Evolutionary conservation across 2,797 vertebrate genomes (phyloP), one percentile per base, ranked within the genome.

Genomic region (Rachycentron canadum): DNA sequence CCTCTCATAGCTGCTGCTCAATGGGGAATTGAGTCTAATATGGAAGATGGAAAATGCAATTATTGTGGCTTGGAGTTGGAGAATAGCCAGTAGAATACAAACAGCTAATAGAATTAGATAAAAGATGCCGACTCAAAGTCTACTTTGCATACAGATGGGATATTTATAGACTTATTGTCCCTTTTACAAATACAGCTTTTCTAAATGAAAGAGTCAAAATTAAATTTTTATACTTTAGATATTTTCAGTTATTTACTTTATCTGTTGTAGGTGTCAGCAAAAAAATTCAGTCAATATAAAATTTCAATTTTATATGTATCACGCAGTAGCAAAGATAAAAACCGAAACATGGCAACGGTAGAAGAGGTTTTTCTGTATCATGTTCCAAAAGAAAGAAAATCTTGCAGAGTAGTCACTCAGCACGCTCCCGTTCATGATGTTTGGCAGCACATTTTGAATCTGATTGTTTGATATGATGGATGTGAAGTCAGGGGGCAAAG

Each of bases 1-100:
- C 76, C 83, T 73, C 47, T 70, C 32, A 63, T 34, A 74, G 55
- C 68, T 52, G 58, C 43, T 34, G 49, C 65, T 82, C 79, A 47
- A 43, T 25, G 6, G 73, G 66, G 82, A 71, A 60, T 76, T 71
- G 64, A 65, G 52, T 23, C 28, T 67, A 75, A 86, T 86, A 73
- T 45, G 36, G 41, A 38, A 77, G 62, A 76, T 64, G 36, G 67
- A 76, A 74, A 89, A 83, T 78, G 63, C 66, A 70, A 71, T 88
- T 76, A 83, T 55, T 75, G 62, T 62, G 25, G n/a, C 53, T 82
- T 36, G 17, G 60, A 59, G 57, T n/a, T 62, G 32, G 57, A 60
- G 45, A 81, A 76, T 62, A 70, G 40, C 1, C 28, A 83, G 49
- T 1, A n/a, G 64, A 75, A 65, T 65, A 62, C 23, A 70, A 70